A percentile compares a stretch with the other conserved stretches of the same genome.
Conservation (phyloP, 1,140 invertebrate species). For the Microvelia longipes region DNA sequence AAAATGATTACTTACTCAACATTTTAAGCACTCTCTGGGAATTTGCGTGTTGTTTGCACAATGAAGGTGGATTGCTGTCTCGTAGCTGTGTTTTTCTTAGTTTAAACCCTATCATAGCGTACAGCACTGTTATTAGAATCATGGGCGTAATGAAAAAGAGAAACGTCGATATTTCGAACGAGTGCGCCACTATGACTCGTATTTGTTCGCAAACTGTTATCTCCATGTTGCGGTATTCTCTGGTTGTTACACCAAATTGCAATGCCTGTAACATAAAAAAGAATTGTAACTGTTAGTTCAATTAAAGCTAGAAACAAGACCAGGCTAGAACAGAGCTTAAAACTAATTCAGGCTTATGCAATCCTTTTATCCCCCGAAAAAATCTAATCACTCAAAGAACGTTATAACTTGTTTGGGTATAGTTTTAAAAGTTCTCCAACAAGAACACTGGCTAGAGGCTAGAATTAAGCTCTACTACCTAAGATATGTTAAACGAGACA, state of each 20-base stretch:
- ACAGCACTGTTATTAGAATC: constrained; percentile 68
- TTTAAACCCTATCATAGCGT: constrained; percentile 62
- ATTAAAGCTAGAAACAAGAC: constrained; percentile 7
- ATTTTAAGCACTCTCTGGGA: constrained; percentile 25
- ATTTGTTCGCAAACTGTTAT: constrained; percentile 11
- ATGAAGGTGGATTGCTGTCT: constrained; percentile 5
- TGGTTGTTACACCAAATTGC: constrained; percentile 48
- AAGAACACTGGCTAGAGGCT: no score
- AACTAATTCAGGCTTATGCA: no score
- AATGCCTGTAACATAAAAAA: constrained; percentile 33
- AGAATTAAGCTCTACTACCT: no score
- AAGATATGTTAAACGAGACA: no score
- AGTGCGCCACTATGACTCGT: constrained; percentile 46
- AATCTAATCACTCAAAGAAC: no score
- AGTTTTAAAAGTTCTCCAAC: no score
- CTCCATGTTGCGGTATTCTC: constrained; percentile 10
- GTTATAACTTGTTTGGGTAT: no score
- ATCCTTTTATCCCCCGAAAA: no score
- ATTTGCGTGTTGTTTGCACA: constrained; percentile 4
- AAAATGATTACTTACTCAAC: constrained; percentile 24
- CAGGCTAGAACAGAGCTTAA: constrained; percentile 8
- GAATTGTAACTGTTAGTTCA: neutral
- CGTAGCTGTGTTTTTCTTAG: constrained; percentile 32
- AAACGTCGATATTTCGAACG: constrained; percentile 70
- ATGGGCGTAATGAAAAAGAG: constrained; percentile 76